phyloP scores from a whole-genome alignment of 2,888 invertebrate species.

The Drosophila lacicola region DNA sequence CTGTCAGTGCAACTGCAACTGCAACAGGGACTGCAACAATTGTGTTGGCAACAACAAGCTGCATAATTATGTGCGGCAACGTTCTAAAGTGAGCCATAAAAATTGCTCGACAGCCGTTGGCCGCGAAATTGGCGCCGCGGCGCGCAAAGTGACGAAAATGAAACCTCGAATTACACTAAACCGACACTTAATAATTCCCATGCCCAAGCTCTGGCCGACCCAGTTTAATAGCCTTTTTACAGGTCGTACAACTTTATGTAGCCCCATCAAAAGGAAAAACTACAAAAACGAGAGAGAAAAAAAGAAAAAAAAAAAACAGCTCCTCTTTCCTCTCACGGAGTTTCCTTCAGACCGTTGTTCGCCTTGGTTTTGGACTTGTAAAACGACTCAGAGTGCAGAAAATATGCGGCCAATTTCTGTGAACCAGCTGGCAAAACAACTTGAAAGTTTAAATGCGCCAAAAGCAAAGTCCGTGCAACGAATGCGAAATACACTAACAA shows the following conservation, averaged over 20 bases:
- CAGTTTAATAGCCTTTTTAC: conserved; percentile 79
- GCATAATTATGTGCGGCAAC: conserved; percentile 66
- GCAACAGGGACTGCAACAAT: conserved; percentile 24
- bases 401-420: conserved; percentile 63
- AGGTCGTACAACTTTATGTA: conserved; percentile 78
- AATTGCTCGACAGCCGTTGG: conserved; percentile 55
- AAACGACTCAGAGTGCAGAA: conserved; percentile 35
- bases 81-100: conserved; percentile 63
- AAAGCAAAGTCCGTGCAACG: conserved; percentile 2
- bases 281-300: conserved; percentile 7
- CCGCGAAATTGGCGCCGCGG: conserved; percentile 59
- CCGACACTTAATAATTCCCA: conserved; percentile 79
- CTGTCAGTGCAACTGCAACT: conserved; percentile 33
- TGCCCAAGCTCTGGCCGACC: conserved; percentile 12
- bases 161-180: conserved; percentile 80
- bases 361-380: conserved; percentile 9
- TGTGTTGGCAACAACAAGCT: conserved; percentile 32
- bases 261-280: conserved; percentile 23
- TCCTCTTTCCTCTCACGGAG: neutral
- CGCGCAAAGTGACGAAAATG: conserved; percentile 77
- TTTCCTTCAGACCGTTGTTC: conserved; percentile 9
- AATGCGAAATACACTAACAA: conserved; percentile 29
- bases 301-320: conserved; percentile 34
- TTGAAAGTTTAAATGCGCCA: conserved; percentile 31
- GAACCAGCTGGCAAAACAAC: conserved; percentile 43